Percentiles rank a stretch among this genome's conserved stretches.
Conservation (phyloP, 2,888 invertebrate species). For the Chesias legatella region DNA sequence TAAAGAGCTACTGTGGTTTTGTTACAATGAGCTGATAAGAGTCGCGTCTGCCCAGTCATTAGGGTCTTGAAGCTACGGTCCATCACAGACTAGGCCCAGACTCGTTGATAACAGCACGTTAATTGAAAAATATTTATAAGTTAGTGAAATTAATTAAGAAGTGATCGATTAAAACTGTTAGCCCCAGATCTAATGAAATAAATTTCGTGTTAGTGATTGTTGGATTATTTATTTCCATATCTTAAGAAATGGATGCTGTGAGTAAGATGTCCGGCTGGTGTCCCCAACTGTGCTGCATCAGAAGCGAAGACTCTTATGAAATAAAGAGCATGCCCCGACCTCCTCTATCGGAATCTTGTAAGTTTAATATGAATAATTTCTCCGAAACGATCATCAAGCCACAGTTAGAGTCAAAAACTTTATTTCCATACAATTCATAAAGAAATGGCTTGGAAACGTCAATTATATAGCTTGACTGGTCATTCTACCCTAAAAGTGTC, state of each 20-base stretch:
- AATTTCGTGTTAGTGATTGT: background rate
- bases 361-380: too few relatives aligned
- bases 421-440: too few relatives aligned
- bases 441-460: too few relatives aligned
- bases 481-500: too few relatives aligned
- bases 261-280: conserved; percentile 9
- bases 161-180: background rate
- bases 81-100: conserved; percentile 1
- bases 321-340: conserved; percentile 9
- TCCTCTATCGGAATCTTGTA: conserved; percentile 11
- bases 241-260: conserved; percentile 8
- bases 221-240: background rate
- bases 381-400: too few relatives aligned
- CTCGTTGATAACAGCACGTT: conserved; percentile 8
- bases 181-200: background rate
- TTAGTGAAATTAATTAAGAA: background rate
- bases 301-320: conserved; percentile 2
- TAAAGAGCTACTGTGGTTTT: background rate
- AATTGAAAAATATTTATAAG: conserved; percentile 1
- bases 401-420: too few relatives aligned
- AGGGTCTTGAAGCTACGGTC: conserved; percentile 4
- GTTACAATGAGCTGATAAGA: conserved; percentile 11
- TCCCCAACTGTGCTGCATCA: conserved; percentile 2
- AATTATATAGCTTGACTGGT: too few relatives aligned
- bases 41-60: conserved; percentile 6